Conservation (phyloP, 53 echinoderm and acorn worm species). For the Astropecten irregularis region DNA sequence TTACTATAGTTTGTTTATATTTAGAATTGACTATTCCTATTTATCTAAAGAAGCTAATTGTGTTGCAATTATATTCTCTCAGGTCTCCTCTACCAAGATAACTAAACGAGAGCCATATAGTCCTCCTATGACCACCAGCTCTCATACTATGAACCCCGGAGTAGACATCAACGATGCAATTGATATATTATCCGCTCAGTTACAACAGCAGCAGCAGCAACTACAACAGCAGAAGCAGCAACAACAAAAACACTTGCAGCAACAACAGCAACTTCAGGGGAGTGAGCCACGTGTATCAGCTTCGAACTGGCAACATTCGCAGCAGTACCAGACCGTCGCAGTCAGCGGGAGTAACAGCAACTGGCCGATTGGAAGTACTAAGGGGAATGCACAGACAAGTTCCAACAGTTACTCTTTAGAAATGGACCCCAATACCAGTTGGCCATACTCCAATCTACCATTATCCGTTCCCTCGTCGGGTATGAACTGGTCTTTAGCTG, state of each 20-base stretch:
- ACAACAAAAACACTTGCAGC: conserved; percentile 30
- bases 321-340: neutral
- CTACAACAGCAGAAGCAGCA: conserved; percentile 19
- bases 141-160: conserved; percentile 5
- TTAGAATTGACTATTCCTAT: too few species aligned
- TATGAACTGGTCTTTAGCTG: conserved; percentile 33
- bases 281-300: neutral
- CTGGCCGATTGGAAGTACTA: neutral
- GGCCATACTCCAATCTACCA: conserved; percentile 27
- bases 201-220: conserved; percentile 51
- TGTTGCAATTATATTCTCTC: too few species aligned
- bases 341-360: neutral
- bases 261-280: conserved; percentile 20
- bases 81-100: conserved; percentile 2
- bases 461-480: conserved; percentile 20
- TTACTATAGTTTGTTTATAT: too few species aligned
- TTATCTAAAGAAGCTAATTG: too few species aligned
- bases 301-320: neutral
- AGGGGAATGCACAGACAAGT: neutral
- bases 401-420: neutral
- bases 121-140: conserved; percentile 27
- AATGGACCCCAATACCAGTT: neutral
- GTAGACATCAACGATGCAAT: conserved; percentile 37
- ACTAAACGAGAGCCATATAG: conserved; percentile 26
- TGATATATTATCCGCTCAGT: conserved; percentile 39